phyloP scores from a whole-genome alignment of 2,113 vertebrate genomes.

The Cyanistes caeruleus region DNA sequence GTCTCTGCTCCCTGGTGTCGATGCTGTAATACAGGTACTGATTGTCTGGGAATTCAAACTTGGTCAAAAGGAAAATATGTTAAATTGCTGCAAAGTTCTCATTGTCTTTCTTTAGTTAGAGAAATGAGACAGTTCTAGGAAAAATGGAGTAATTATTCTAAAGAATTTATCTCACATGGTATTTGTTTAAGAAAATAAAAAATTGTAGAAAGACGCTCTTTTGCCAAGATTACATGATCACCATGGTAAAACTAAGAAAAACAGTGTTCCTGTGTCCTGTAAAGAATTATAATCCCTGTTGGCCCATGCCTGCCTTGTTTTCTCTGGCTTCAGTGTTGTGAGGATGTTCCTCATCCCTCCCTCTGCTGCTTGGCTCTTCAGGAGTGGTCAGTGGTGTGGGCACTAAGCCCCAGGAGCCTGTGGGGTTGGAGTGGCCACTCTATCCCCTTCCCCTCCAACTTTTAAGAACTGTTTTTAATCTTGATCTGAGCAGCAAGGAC shows the following conservation, averaged over 20 bases:
- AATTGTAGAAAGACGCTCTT: neutral
- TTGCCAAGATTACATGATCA: neutral
- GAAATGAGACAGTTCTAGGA: neutral
- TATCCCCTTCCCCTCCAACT: neutral
- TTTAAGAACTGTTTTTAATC: neutral
- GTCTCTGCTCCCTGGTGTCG: neutral
- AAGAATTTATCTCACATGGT: neutral
- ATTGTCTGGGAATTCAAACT: neutral
- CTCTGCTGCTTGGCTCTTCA: neutral
- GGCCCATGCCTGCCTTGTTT: neutral
- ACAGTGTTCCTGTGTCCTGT: neutral
- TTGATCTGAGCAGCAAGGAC: neutral
- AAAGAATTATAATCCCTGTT: neutral
- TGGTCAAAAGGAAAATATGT: neutral
- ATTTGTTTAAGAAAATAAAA: neutral
- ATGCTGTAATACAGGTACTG: constrained; percentile 76
- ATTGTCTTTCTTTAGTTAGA: neutral
- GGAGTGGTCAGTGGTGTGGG: neutral
- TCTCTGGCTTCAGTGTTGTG: neutral
- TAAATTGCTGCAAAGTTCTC: neutral
- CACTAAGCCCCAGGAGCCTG: neutral
- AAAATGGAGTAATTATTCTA: neutral
- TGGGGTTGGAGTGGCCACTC: neutral
- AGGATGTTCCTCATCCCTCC: neutral
- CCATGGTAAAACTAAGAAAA: neutral